phyloP scores from a whole-genome alignment of 2,113 vertebrate species.

The human region DNA sequence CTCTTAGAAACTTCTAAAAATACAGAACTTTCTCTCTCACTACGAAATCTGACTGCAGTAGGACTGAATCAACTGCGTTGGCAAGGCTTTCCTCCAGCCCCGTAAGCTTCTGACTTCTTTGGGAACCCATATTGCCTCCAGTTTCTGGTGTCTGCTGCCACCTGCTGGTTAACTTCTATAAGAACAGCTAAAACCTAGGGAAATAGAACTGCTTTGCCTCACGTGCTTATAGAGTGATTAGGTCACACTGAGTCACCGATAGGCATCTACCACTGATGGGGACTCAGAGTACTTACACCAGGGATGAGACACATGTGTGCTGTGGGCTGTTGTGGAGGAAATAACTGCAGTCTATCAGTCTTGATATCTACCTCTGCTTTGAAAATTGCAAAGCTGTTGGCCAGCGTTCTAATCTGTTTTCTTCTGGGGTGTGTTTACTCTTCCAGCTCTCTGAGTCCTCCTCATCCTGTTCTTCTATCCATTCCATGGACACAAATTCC shows the following conservation, averaged over 20 bases:
- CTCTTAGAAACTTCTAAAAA: not conserved
- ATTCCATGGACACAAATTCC: constrained; percentile 88
- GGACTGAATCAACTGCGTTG: not conserved
- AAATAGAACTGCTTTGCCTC: not conserved
- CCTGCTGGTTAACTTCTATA: constrained; percentile 66
- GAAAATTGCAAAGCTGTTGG: fast-evolving
- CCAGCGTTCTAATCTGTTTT: not conserved
- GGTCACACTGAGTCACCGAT: not conserved
- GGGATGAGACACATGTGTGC: not conserved
- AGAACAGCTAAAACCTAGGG: not conserved
- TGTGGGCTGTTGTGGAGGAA: not conserved
- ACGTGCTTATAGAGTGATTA: too few relatives aligned
- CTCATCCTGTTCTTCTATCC: constrained; percentile 87
- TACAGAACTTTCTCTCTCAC: not conserved
- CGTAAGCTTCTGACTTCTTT: fast-evolving
- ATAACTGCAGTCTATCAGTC: too few relatives aligned
- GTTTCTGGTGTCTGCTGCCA: constrained; percentile 79
- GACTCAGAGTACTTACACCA: too few relatives aligned
- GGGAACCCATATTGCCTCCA: fast-evolving
- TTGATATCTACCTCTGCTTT: not conserved
- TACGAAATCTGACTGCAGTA: not conserved
- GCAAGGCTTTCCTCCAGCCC: not conserved
- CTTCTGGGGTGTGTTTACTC: not conserved
- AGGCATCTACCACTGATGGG: not conserved
- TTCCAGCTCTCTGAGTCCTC: constrained; percentile 89